These are phyloP conservation scores for Sterrhoptilus dennistouni DNA, from an alignment of 2,113 vertebrate species.

Conservation along the genomic window DNA sequence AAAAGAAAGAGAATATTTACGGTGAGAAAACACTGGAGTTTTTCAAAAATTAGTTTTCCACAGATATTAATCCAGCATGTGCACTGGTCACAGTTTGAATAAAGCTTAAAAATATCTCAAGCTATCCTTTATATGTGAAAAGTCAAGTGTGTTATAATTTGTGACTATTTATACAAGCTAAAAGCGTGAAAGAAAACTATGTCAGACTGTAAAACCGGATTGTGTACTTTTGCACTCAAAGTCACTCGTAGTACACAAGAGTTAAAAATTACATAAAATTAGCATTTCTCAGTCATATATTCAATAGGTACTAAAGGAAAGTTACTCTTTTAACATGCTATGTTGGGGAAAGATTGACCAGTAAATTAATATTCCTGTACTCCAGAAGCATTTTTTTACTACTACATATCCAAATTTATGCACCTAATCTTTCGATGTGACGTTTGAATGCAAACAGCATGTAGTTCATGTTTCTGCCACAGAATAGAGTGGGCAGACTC, in stretches of 20 bases:
- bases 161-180: neutral
- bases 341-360: neutral
- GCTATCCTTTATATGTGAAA: neutral
- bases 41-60: neutral
- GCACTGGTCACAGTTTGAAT: neutral
- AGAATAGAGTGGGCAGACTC: neutral
- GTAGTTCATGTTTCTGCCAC: neutral
- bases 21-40: neutral
- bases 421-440: neutral
- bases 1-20: slow-evolving; percentile 1
- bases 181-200: neutral
- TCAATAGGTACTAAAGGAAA: neutral
- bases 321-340: neutral
- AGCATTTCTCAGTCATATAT: neutral
- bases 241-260: neutral
- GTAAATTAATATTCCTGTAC: neutral
- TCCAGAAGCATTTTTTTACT: neutral
- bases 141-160: slow-evolving; percentile 1
- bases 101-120: neutral
- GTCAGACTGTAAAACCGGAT: neutral
- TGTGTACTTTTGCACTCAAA: neutral
- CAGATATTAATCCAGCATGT: neutral
- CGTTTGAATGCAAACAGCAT: neutral
- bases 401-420: neutral
- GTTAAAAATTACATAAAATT: neutral